A percentile compares a stretch with the other conserved stretches of the same genome.
phyloP scores from a whole-genome alignment of 2,888 invertebrate species.

The Nemotelus pantherinus region DNA sequence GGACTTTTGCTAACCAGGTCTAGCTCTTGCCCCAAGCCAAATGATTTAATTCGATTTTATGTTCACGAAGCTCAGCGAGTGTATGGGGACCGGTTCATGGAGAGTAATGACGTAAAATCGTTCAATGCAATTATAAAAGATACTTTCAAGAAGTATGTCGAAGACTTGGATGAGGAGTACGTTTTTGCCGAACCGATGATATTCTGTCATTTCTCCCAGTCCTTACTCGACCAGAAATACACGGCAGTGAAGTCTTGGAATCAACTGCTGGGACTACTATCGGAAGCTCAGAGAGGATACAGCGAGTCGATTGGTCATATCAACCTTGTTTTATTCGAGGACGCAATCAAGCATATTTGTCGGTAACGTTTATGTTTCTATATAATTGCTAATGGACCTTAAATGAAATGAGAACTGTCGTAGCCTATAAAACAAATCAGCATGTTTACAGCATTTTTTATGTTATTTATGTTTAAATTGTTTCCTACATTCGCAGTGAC shows the following conservation, averaged over 20 bases:
- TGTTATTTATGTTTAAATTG: not conserved
- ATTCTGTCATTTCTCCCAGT: slow-evolving; percentile 92
- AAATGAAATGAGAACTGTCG: not conserved
- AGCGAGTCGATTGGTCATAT: slow-evolving; percentile 91
- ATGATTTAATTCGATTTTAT: slow-evolving; percentile 84
- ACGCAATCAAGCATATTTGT: slow-evolving; percentile 93
- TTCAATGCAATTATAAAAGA: slow-evolving; percentile 81
- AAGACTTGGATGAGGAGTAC: slow-evolving; percentile 79
- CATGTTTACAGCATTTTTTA: no score
- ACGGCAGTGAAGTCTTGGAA: slow-evolving; percentile 80
- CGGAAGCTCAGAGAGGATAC: slow-evolving; percentile 84
- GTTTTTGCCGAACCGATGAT: slow-evolving; percentile 82
- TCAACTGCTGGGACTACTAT: slow-evolving; percentile 77
- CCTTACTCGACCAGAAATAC: slow-evolving; percentile 83
- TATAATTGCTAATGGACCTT: not conserved
- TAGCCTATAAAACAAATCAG: no score
- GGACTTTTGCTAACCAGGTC: slow-evolving; percentile 86
- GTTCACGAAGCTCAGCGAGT: slow-evolving; percentile 92
- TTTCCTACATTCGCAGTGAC: no score
- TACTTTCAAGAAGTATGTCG: slow-evolving; percentile 81
- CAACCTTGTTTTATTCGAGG: slow-evolving; percentile 95
- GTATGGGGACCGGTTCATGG: slow-evolving; percentile 91
- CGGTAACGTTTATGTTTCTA: slow-evolving; percentile 65
- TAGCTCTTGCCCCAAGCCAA: slow-evolving; percentile 75
- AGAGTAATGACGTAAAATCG: slow-evolving; percentile 77